Evolutionary conservation across 2,888 invertebrate genomes (phyloP).

Genomic region (Acronicta leporina): DNA sequence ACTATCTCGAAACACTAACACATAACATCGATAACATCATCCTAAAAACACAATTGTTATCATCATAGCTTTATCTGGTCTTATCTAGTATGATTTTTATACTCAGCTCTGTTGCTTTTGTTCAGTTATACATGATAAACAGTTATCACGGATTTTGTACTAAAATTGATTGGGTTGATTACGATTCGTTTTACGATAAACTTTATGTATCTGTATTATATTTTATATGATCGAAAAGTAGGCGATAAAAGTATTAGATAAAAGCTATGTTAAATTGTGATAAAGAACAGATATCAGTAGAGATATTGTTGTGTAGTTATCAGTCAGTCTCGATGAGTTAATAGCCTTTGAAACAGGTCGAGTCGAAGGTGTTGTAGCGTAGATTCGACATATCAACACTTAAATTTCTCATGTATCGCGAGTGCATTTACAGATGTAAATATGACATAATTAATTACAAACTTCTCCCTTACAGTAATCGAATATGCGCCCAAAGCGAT

Average conservation of each 20-base stretch:
- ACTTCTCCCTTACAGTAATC: too few species aligned
- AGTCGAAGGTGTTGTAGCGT: background rate
- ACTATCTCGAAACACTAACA: constrained; percentile 68
- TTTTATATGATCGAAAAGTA: constrained; percentile 73
- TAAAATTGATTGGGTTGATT: constrained; percentile 82
- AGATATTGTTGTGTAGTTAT: constrained; percentile 45
- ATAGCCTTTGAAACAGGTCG: constrained; percentile 55
- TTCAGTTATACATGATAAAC: constrained; percentile 67
- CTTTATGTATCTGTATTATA: constrained; percentile 67
- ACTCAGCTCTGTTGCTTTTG: constrained; percentile 72
- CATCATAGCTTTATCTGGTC: constrained; percentile 61
- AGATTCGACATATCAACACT: too few species aligned
- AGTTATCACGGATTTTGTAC: constrained; percentile 76
- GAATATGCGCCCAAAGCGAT: too few species aligned
- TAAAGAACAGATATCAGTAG: constrained; percentile 54
- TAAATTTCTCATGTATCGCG: too few species aligned
- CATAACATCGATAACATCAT: constrained; percentile 62
- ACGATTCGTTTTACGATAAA: constrained; percentile 68
- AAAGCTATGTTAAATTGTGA: constrained; percentile 64
- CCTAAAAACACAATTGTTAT: constrained; percentile 67
- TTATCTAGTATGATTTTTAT: constrained; percentile 70
- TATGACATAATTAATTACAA: background rate
- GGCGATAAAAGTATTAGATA: constrained; percentile 71
- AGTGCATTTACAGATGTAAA: background rate
- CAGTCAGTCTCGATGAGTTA: constrained; percentile 62